phyloP scores from a whole-genome alignment of 2,888 invertebrate species.

The Metalampra italica region DNA sequence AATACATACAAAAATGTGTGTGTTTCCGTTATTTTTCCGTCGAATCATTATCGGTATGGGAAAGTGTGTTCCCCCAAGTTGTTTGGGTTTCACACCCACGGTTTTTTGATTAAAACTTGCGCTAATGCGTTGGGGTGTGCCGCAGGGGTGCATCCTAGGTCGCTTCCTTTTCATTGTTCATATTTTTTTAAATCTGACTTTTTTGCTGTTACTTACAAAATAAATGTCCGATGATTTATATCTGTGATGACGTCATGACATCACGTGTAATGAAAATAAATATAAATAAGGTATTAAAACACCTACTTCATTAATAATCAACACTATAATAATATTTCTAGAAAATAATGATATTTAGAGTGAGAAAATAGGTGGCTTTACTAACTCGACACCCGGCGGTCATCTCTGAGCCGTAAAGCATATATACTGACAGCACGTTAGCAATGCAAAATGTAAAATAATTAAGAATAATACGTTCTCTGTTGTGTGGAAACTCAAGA shows the following conservation, averaged over 20 bases:
- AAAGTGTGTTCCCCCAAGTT: constrained; percentile 63
- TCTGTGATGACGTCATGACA: background rate
- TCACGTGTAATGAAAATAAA: background rate
- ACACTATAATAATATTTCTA: too few relatives aligned
- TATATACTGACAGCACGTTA: too few relatives aligned
- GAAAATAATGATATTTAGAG: background rate
- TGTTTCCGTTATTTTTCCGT: constrained; percentile 56
- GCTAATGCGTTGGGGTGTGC: constrained; percentile 60
- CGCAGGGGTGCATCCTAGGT: constrained; percentile 61
- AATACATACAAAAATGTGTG: constrained; percentile 46
- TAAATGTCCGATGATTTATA: background rate
- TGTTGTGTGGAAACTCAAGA: too few relatives aligned
- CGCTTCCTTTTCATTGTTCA: constrained; percentile 47
- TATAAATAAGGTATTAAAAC: background rate
- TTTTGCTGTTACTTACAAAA: constrained; percentile 3
- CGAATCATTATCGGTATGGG: constrained; percentile 73
- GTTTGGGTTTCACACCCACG: constrained; percentile 74
- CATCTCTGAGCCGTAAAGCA: too few relatives aligned
- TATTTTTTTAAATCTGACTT: constrained; percentile 2
- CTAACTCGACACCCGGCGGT: too few relatives aligned
- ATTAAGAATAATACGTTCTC: too few relatives aligned
- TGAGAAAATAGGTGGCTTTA: too few relatives aligned
- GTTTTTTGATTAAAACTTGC: constrained; percentile 70
- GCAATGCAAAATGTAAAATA: too few relatives aligned
- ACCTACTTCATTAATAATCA: too few relatives aligned